Base-by-base conservation (phyloP, 2,888 invertebrate genomes). In the Dynastes hyllus region DNA sequence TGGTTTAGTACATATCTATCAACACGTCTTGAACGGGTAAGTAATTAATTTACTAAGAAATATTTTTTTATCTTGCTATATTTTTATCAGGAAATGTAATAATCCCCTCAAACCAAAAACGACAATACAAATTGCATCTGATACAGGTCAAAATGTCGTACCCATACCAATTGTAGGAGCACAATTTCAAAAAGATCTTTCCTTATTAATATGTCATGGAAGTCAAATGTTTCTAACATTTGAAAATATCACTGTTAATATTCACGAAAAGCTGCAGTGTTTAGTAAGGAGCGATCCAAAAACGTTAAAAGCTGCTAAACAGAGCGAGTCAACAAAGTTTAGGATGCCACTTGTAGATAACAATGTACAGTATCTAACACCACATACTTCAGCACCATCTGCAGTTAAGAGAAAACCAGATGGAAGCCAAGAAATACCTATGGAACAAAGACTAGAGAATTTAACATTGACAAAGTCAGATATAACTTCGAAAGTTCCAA, bases 371-470 rank as follows among this genome's bases (percentile, higher is more conserved):
- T 92, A 92, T 85, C 84, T 91, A 78, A 87, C 89, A 37, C 88
- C 90, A 61, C 89, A 89, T 83, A 86, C 85, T 4, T 83, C 84
- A 40, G 83, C 83, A 16, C 82, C 82, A 75, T 82, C 80, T n/a
- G 78, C 84, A 11, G 61, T 84, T 32, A 89, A 90, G 83, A 85
- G 89, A 82, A 88, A 88, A 85, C 84, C 85, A 81, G 86, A 86
- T 55, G 85, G 87, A 22, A 81, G 86, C 80, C 81, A 82, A 87
- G 94, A 96, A 88, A 92, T 96, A 11, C 95, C 96, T 0, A 94
- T 97, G 92, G 96, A 97, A 87, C 93, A 94, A 8, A 91, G 97
- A 45, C 88, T 97, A 29, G 94, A 95, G 82, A 96, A 96, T 88
- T 90, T 97, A 32, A 93, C 94, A 27, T 87, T 97, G 29, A 93